Percentiles rank a stretch among this genome's conserved stretches.
These are phyloP conservation scores for Neomonachus schauinslandi DNA, from an alignment of 2,113 vertebrate genomes.

Conservation along the genomic window DNA sequence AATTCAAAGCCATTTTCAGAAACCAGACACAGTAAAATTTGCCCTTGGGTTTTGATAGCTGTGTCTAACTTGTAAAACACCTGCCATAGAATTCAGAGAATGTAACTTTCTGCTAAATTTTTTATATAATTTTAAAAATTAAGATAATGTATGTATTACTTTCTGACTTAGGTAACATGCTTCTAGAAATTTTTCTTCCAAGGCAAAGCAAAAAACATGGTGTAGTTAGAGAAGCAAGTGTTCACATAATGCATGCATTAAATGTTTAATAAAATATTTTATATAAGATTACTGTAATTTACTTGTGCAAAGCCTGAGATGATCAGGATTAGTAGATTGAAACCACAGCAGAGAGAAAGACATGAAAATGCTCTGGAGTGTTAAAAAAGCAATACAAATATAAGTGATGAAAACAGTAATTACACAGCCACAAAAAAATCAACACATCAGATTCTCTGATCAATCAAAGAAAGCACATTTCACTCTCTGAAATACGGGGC, in stretches of 20 bases:
- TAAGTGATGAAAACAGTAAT: not conserved
- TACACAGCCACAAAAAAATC: not conserved
- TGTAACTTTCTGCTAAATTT: constrained; percentile 11
- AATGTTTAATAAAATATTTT: constrained; percentile 26
- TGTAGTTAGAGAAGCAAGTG: constrained; percentile 30
- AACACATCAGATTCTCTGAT: not conserved
- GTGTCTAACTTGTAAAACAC: constrained; percentile 40
- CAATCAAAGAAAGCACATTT: not conserved
- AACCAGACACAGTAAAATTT: constrained; percentile 33
- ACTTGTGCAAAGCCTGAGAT: constrained; percentile 12
- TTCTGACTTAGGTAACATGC: constrained; percentile 8
- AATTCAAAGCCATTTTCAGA: constrained; percentile 43
- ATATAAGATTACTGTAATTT: constrained; percentile 22
- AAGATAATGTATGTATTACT: not conserved
- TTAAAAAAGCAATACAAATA: not conserved
- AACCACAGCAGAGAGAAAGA: not conserved
- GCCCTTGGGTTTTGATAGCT: not conserved
- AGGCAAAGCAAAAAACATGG: constrained; percentile 24
- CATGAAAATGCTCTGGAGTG: not conserved
- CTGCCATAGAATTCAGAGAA: constrained; percentile 33
- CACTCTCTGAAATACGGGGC: not conserved
- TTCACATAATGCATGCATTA: constrained; percentile 15
- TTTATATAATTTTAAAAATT: constrained; percentile 39
- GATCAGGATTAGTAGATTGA: not conserved
- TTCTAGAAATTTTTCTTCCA: constrained; percentile 40